These are phyloP conservation scores for Dermatemys mawii DNA, from an alignment of 2,113 vertebrate genomes.

Conservation along the genomic window DNA sequence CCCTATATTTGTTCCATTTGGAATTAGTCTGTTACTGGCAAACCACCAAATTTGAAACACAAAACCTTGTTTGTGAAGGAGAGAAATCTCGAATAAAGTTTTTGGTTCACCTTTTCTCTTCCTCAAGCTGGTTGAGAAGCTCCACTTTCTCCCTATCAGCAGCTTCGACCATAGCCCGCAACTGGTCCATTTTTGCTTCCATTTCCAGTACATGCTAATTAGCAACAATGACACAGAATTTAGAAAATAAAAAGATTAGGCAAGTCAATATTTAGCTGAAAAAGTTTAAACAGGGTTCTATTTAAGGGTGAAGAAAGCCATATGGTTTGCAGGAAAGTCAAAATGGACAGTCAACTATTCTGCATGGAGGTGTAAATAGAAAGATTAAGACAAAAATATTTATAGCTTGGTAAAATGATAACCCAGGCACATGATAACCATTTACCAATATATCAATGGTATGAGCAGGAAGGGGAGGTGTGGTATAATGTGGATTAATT, in stretches of 20 bases:
- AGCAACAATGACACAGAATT: background rate
- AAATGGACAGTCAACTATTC: background rate
- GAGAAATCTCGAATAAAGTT: background rate
- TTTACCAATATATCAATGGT: background rate
- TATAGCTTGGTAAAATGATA: background rate
- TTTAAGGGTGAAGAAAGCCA: background rate
- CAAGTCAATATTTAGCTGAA: background rate
- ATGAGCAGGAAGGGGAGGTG: background rate
- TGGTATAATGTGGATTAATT: background rate
- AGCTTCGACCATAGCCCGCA: conserved; percentile 93
- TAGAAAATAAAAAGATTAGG: background rate
- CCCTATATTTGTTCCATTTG: background rate
- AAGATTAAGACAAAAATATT: background rate
- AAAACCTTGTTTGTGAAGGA: background rate
- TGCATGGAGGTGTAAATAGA: background rate
- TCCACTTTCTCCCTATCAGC: conserved; percentile 97
- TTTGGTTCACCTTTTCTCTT: conserved; percentile 90
- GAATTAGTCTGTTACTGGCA: background rate
- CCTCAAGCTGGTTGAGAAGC: conserved; percentile 95
- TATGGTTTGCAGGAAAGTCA: background rate
- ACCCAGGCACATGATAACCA: background rate
- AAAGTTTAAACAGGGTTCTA: background rate
- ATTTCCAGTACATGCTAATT: conserved; percentile 86
- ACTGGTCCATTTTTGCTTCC: conserved; percentile 97
- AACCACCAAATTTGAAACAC: background rate